These are phyloP conservation scores for Malacosoma neustria DNA, from an alignment of 2,888 invertebrate species.

Conservation along the genomic window DNA sequence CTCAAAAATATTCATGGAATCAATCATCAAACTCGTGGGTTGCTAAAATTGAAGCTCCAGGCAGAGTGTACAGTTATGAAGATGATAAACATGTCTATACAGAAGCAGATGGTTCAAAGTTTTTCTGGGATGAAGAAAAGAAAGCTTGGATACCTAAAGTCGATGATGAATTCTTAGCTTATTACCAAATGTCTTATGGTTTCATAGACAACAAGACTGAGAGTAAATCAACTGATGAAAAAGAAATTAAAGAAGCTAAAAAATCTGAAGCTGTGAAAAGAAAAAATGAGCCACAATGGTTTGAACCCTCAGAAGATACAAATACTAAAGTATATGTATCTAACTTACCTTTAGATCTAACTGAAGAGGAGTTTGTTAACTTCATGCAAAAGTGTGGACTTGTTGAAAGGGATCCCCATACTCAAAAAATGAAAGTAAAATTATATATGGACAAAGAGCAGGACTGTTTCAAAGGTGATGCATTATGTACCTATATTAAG, in stretches of 20 bases:
- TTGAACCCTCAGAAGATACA: conserved; percentile 86
- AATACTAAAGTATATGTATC: conserved; percentile 98
- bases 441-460: conserved; percentile 89
- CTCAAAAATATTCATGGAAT: conserved; percentile 80
- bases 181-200: conserved; percentile 96
- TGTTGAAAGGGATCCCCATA: conserved; percentile 89
- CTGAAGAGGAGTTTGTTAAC: conserved; percentile 91
- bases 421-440: conserved; percentile 90
- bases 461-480: conserved; percentile 94
- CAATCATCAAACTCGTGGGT: conserved; percentile 66
- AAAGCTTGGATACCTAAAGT: conserved; percentile 98
- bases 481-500: conserved; percentile 95
- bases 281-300: conserved; percentile 86
- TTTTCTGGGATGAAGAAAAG: conserved; percentile 93
- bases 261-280: conserved; percentile 61
- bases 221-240: conserved; percentile 32
- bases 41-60: conserved; percentile 39
- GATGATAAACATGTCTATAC: conserved; percentile 86
- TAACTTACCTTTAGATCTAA: conserved; percentile 91
- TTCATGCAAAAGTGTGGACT: conserved; percentile 98
- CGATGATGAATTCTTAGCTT: conserved; percentile 96
- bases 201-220: conserved; percentile 78
- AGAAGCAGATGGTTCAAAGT: conserved; percentile 90
- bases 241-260: conserved; percentile 43
- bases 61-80: conserved; percentile 79